Conservation (phyloP, 1,140 invertebrate genomes). For the Bombus sibiricus region DNA sequence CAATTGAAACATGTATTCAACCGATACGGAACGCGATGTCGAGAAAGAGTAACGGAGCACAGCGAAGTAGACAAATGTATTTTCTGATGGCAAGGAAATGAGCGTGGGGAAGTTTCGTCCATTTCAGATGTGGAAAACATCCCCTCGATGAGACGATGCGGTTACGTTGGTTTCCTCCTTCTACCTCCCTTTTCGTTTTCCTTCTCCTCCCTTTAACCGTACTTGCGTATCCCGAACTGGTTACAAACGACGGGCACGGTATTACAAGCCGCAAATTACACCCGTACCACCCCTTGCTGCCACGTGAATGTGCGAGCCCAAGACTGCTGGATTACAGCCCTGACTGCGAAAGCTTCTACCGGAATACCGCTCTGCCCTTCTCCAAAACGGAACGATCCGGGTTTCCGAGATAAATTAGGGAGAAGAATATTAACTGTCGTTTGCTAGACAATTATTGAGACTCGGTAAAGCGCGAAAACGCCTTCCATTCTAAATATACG, state of each 20-base stretch:
- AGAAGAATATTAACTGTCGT: conserved; percentile 44
- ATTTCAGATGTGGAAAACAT: conserved; percentile 60
- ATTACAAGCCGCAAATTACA: conserved; percentile 74
- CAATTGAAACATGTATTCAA: neutral
- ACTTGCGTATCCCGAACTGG: conserved; percentile 69
- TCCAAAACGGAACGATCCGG: conserved; percentile 30
- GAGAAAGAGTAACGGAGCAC: neutral
- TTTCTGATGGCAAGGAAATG: conserved; percentile 46
- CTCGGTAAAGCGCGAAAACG: conserved; percentile 23
- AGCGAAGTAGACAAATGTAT: conserved; percentile 23
- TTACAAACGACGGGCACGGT: conserved; percentile 70
- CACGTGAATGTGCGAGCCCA: conserved; percentile 58
- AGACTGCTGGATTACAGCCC: conserved; percentile 60
- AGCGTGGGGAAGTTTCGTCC: conserved; percentile 50
- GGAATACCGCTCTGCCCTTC: conserved; percentile 19
- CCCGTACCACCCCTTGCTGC: conserved; percentile 37
- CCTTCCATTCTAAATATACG: neutral
- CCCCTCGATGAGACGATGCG: conserved; percentile 67
- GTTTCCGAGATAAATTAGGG: conserved; percentile 34
- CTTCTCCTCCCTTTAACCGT: conserved; percentile 34
- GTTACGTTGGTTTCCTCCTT: conserved; percentile 66
- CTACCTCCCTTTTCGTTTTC: conserved; percentile 25
- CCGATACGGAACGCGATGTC: neutral
- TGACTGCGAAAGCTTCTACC: conserved; percentile 35
- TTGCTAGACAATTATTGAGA: conserved; percentile 44